Percentiles rank a stretch among this genome's conserved stretches.
phyloP scores from a whole-genome alignment of 2,113 vertebrate species.

The Anas platyrhynchos region DNA sequence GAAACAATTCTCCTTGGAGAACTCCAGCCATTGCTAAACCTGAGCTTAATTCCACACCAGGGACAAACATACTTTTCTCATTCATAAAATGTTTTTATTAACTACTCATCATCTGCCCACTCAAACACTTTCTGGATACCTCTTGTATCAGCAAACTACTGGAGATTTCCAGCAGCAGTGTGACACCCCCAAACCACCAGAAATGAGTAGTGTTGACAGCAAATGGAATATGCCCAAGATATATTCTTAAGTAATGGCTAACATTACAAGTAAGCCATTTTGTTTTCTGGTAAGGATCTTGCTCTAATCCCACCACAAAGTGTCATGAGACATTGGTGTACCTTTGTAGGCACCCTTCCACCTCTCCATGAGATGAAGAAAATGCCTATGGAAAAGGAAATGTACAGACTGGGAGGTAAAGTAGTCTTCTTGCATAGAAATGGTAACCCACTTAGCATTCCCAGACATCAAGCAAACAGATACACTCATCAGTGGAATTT shows the following conservation, averaged over 20 bases:
- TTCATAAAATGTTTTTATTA: not conserved
- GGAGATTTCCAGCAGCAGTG: not conserved
- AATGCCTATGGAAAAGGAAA: not conserved
- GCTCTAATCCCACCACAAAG: not conserved
- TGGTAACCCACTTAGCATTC: not conserved
- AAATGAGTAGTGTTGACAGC: not conserved
- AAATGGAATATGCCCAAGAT: not conserved
- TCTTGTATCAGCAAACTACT: not conserved
- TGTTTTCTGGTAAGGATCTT: not conserved
- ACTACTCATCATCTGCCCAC: not conserved
- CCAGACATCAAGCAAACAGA: not conserved
- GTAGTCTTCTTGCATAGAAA: not conserved
- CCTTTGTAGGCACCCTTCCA: not conserved
- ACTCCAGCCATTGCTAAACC: not conserved
- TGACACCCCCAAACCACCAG: not conserved
- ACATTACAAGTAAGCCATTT: not conserved
- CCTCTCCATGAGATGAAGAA: not conserved
- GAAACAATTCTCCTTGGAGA: not conserved
- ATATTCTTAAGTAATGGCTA: not conserved
- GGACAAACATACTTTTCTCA: not conserved
- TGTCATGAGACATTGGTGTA: not conserved
- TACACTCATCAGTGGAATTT: not conserved
- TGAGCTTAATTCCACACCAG: not conserved
- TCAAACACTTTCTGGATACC: not conserved
- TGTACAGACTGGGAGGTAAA: not conserved